A percentile compares a stretch with the other conserved stretches of the same genome.
Evolutionary conservation across 2,113 vertebrate genomes (phyloP).

Genomic region (Anolis carolinensis): DNA sequence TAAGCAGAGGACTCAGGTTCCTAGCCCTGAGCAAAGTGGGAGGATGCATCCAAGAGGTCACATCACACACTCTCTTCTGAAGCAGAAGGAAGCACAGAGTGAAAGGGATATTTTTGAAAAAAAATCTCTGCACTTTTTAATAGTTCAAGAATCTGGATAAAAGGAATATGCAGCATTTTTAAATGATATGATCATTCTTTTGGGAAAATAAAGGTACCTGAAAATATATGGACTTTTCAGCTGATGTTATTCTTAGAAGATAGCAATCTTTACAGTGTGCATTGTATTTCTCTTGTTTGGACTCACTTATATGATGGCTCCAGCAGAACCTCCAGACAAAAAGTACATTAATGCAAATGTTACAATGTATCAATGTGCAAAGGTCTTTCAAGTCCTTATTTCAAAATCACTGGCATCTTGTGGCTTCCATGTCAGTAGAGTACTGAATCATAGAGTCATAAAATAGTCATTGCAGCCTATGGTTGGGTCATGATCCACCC

Average conservation of each 20-base stretch:
- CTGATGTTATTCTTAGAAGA: not conserved
- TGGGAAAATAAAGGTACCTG: accelerated
- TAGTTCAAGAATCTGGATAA: no score
- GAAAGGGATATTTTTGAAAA: no score
- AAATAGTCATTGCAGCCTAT: no score
- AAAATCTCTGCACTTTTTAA: no score
- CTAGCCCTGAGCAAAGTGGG: conserved; percentile 53
- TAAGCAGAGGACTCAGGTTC: conserved; percentile 50
- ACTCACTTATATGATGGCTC: not conserved
- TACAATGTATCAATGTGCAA: not conserved
- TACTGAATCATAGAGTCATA: no score
- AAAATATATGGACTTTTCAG: not conserved
- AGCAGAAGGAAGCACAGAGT: not conserved
- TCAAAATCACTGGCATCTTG: not conserved
- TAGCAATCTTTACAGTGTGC: not conserved
- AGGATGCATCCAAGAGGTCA: conserved; percentile 34
- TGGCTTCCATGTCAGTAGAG: no score
- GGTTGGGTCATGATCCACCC: no score
- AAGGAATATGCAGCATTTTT: accelerated
- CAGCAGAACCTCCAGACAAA: not conserved
- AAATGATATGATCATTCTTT: accelerated
- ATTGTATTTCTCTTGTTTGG: not conserved
- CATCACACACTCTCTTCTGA: not conserved
- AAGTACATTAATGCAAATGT: not conserved
- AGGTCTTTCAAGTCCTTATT: not conserved